These are phyloP conservation scores for Dendronephthya gigantea DNA, from an alignment of 64 coral and sea anemone species.

Conservation along the genomic window DNA sequence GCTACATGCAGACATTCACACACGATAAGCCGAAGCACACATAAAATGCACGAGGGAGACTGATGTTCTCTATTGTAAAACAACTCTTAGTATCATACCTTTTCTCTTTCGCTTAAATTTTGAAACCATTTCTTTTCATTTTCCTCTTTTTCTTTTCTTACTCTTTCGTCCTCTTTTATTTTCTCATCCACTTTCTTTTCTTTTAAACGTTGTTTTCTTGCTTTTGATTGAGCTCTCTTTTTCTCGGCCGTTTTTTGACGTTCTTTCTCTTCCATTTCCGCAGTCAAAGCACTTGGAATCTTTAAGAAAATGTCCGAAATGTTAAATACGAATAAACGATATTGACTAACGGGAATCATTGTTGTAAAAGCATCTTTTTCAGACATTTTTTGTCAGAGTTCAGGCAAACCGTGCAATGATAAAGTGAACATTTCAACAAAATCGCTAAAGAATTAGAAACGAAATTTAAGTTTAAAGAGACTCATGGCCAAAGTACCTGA, in stretches of 20 bases:
- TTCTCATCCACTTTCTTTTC: neutral
- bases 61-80: too few relatives aligned
- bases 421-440: too few relatives aligned
- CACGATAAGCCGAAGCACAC: too few relatives aligned
- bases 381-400: neutral
- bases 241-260: neutral
- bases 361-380: too few relatives aligned
- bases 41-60: too few relatives aligned
- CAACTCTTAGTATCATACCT: neutral
- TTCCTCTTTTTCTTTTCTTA: neutral
- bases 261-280: neutral
- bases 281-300: neutral
- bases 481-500: too few relatives aligned
- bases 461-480: too few relatives aligned
- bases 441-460: neutral
- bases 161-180: neutral
- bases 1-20: too few relatives aligned
- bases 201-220: slow-evolving; percentile 10
- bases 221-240: slow-evolving; percentile 13
- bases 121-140: slow-evolving; percentile 14
- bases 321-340: neutral
- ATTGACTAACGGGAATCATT: too few relatives aligned
- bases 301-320: neutral
- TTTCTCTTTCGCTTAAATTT: neutral
- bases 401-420: neutral